These are phyloP conservation scores for Periparus ater DNA, from an alignment of 2,797 vertebrate genomes.

Conservation along the genomic window DNA sequence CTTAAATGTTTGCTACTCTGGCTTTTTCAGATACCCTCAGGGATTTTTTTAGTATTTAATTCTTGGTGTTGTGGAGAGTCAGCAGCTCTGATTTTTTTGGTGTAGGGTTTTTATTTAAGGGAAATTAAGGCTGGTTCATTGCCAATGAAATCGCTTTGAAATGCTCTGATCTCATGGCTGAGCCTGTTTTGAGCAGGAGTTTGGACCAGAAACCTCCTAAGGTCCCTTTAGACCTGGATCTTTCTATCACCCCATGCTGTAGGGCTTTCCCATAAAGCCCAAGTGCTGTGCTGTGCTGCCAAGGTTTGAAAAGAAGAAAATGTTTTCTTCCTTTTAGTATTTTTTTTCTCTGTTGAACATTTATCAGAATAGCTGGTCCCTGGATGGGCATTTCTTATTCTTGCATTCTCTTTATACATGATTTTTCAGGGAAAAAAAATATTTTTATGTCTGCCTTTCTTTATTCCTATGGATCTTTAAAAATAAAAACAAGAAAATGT, in stretches of 20 bases:
- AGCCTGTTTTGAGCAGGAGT: background rate
- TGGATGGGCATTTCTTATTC: background rate
- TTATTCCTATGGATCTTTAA: conserved; percentile 26
- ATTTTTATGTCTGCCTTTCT: background rate
- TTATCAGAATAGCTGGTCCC: conserved; percentile 12
- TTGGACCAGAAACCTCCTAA: background rate
- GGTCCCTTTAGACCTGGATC: background rate
- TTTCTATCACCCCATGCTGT: background rate
- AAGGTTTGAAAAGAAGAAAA: background rate
- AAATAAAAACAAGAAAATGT: background rate
- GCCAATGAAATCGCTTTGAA: background rate
- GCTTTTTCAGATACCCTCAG: background rate
- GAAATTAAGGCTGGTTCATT: background rate
- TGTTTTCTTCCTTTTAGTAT: background rate
- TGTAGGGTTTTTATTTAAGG: background rate
- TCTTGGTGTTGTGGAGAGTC: background rate
- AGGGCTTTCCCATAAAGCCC: background rate
- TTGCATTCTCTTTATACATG: background rate
- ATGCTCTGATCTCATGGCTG: background rate
- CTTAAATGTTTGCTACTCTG: accelerated
- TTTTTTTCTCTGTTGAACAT: background rate
- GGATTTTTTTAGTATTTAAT: background rate
- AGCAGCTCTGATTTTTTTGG: background rate
- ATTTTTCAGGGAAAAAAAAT: background rate
- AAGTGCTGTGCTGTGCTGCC: background rate